Evolutionary conservation across 2,888 invertebrate genomes (phyloP).

Genomic region (Synanthedon vespiformis): DNA sequence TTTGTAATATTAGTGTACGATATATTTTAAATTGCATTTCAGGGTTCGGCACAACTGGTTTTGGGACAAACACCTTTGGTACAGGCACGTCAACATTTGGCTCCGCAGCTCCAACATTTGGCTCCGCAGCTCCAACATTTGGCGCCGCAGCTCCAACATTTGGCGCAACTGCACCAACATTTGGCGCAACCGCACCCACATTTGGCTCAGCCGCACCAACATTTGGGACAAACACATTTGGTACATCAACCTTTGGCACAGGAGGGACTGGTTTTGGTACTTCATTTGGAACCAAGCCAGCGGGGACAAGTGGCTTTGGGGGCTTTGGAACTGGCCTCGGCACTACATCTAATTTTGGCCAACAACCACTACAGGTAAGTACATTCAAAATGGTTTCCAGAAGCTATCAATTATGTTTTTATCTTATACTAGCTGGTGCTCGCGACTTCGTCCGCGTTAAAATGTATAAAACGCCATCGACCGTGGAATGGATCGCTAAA

Average conservation of each 20-base stretch:
- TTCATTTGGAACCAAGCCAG: slow-evolving; percentile 58
- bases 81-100: slow-evolving; percentile 35
- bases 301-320: slow-evolving; percentile 49
- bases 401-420: too few relatives aligned
- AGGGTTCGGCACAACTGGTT: slow-evolving; percentile 24
- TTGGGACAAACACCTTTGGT: slow-evolving; percentile 4
- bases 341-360: slow-evolving; percentile 51
- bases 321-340: slow-evolving; percentile 57
- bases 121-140: slow-evolving; percentile 19
- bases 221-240: slow-evolving; percentile 29
- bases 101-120: slow-evolving; percentile 29
- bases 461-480: too few relatives aligned
- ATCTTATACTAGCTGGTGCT: too few relatives aligned
- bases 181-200: slow-evolving; percentile 21
- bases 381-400: too few relatives aligned
- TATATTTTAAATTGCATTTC: slow-evolving; percentile 10
- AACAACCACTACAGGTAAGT: slow-evolving; percentile 29
- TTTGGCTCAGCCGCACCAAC: slow-evolving; percentile 44
- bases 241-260: slow-evolving; percentile 7
- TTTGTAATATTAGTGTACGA: too few relatives aligned
- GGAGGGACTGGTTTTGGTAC: slow-evolving; percentile 25
- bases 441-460: too few relatives aligned
- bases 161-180: slow-evolving; percentile 14
- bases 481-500: too few relatives aligned
- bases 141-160: slow-evolving; percentile 24